phyloP scores from a whole-genome alignment of 2,888 invertebrate species.

The Drosophila seclusa region DNA sequence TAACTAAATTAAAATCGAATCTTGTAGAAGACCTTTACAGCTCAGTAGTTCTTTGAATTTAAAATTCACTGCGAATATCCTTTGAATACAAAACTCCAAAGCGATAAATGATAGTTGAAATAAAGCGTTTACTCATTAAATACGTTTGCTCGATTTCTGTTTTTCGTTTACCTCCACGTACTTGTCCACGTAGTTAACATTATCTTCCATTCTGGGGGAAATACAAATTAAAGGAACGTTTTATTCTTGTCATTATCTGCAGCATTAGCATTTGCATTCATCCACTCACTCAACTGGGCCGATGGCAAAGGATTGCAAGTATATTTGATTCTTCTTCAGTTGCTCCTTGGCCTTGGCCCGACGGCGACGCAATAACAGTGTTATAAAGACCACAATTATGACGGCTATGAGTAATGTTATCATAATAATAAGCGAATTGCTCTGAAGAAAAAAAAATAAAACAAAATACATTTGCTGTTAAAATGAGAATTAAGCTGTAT shows the following conservation, averaged over 20 bases:
- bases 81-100: neutral
- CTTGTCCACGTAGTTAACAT: constrained; percentile 87
- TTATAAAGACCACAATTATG: constrained; percentile 40
- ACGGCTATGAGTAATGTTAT: constrained; percentile 54
- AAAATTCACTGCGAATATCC: neutral
- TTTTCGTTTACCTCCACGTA: constrained; percentile 85
- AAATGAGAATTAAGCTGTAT: neutral
- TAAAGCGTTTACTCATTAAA: neutral
- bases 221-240: constrained; percentile 40
- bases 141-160: neutral
- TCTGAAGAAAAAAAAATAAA: constrained; percentile 33
- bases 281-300: constrained; percentile 62
- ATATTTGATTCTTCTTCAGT: constrained; percentile 63
- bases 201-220: constrained; percentile 85
- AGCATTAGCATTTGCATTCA: neutral
- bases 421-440: constrained; percentile 59
- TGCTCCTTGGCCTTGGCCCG: constrained; percentile 50
- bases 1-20: neutral
- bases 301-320: constrained; percentile 60
- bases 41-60: neutral
- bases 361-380: constrained; percentile 47
- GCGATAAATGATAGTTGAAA: neutral
- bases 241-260: neutral
- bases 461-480: neutral
- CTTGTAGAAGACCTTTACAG: neutral